Conservation (phyloP, 2,888 invertebrate species). For the Laothoe populi region DNA sequence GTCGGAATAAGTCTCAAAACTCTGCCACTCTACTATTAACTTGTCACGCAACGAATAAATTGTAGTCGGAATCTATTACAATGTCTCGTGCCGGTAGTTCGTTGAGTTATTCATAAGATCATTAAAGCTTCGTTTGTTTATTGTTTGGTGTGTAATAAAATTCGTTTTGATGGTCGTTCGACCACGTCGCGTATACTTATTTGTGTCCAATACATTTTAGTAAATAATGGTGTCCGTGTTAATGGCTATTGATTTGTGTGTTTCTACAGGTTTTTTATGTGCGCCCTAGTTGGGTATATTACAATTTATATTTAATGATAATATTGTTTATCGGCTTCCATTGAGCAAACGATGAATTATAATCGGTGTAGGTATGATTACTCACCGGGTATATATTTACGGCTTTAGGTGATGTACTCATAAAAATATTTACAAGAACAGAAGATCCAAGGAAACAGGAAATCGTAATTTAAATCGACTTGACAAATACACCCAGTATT, state of each 20-base stretch:
- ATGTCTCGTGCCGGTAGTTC: background rate
- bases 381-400: too few species aligned
- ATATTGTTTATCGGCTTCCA: too few species aligned
- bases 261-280: background rate
- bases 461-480: too few species aligned
- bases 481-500: too few species aligned
- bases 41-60: background rate
- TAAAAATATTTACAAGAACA: too few species aligned
- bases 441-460: too few species aligned
- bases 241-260: background rate
- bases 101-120: slow-evolving; percentile 11
- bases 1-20: background rate
- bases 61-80: background rate
- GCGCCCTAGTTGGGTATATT: too few species aligned
- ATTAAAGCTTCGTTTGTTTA: slow-evolving; percentile 21
- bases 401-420: too few species aligned
- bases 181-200: background rate
- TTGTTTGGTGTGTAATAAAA: slow-evolving; percentile 27
- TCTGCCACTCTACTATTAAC: background rate
- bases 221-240: slow-evolving; percentile 3
- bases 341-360: too few species aligned
- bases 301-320: too few species aligned
- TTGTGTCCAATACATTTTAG: slow-evolving; percentile 9
- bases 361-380: too few species aligned
- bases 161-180: background rate